These are phyloP conservation scores for Trinectes maculatus DNA, from an alignment of 2,113 vertebrate genomes.

Conservation along the genomic window DNA sequence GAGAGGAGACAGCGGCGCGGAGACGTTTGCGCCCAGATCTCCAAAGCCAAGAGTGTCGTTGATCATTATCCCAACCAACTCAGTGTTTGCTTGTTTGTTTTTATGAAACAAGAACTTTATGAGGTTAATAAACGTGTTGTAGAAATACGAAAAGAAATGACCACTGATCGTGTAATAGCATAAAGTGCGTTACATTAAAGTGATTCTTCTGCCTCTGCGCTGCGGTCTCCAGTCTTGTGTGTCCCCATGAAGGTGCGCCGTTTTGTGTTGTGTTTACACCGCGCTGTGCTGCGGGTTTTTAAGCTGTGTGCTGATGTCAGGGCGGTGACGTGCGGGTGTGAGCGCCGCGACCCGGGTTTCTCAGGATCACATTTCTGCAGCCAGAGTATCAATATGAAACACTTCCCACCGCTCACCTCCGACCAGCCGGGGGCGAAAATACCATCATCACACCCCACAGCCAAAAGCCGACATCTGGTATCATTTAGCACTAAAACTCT, in stretches of 20 bases:
- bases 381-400: not conserved
- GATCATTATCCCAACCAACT: conserved; percentile 43
- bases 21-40: conserved; percentile 62
- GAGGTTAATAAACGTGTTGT: not conserved
- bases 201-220: not conserved
- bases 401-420: not conserved
- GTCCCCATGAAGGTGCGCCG: conserved; percentile 31
- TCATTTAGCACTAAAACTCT: not conserved
- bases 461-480: not conserved
- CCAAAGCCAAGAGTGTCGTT: conserved; percentile 64
- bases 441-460: not conserved
- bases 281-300: conserved; percentile 54
- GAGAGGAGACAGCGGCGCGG: conserved; percentile 49
- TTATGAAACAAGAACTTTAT: not conserved
- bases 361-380: conserved; percentile 26
- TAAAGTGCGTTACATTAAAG: not conserved
- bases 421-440: not conserved
- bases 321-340: conserved; percentile 56
- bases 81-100: too few species aligned
- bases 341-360: conserved; percentile 15
- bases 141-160: too few species aligned
- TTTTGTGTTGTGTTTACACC: conserved; percentile 37
- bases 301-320: conserved; percentile 69
- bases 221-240: too few species aligned
- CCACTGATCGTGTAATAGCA: too few species aligned